Evolutionary conservation across 2,888 invertebrate genomes (phyloP), one percentile per base, ranked within the genome.

Genomic region (Apamea epomidion): DNA sequence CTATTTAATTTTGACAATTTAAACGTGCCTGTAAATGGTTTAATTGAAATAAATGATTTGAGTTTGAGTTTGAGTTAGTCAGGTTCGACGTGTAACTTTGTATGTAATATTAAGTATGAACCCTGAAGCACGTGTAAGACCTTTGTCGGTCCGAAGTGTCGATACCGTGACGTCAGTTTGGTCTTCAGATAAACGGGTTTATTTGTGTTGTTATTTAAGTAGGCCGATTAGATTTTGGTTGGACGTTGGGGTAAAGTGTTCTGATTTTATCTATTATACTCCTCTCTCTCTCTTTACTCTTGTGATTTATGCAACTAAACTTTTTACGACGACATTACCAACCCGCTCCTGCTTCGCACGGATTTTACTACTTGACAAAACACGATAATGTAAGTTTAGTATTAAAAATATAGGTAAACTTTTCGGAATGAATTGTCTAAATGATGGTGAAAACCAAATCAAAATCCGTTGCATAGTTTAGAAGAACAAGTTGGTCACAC

Each of bases 31-130:
- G n/a, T n/a, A n/a, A n/a, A n/a, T n/a, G n/a, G n/a, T n/a, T n/a
- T n/a, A n/a, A n/a, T n/a, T n/a, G n/a, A n/a, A n/a, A n/a, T n/a
- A n/a, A n/a, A n/a, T n/a, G n/a, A n/a, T n/a, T n/a, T n/a, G n/a
- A n/a, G n/a, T n/a, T n/a, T n/a, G n/a, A n/a, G n/a, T n/a, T n/a
- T n/a, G n/a, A n/a, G n/a, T 48, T 69, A 12, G 48, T 42, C 2
- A n/a, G 2, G 16, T 58, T 18, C 2, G 12, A 48, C 4, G 10
- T 45, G 64, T n/a, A 48, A 80, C 16, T 71, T 62, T 37, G 45
- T 37, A 67, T 62, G 37, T 65, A 32, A 70, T 68, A 54, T 62
- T 68, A 71, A 25, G 16, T 64, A 60, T 70, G 42, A 68, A 29
- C 62, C 5, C 18, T 45, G 54, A 25, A 54, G 62, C n/a, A 37